Base-by-base conservation (phyloP, 1,140 invertebrate species). In the Linepithema humile region DNA sequence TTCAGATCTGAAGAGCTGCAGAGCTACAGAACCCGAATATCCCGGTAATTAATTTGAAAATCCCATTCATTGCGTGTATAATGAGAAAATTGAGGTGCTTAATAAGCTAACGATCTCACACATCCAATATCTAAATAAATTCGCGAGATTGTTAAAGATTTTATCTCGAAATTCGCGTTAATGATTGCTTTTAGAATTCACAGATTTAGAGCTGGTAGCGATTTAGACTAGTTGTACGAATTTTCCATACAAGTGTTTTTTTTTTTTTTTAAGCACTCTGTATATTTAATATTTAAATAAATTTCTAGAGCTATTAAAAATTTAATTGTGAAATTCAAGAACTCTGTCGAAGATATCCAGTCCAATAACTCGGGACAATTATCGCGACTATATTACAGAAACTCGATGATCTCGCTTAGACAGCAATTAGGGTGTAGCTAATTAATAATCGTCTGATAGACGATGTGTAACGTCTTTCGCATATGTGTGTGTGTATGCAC, bases 391-490 rank as follows among this genome's bases (percentile, higher is more conserved):
- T 45, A 23, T 26, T 3, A 50, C 20, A 32, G 17, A 23, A 48
- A 43, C 26, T 35, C 15, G 20, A 23, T 64, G 12, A 53, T 85
- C 70, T 72, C 38, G 62, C 40, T 64, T 38, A 35, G 43, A 26
- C 26, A 32, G 59, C 60, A 65, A 77, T 53, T 53, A 65, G 32
- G 2, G 12, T 62, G 38, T 10, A 65, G 59, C 60, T 89, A 89
- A 89, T 89, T 88, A 88, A 83, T 74, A 85, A 89, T 85, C 73
- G 50, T 77, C 59, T 43, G 55, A 72, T n/a, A 29, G 9, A 3
- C 3, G 26, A 45, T 12, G 48, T 32, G 67, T 57, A 70, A 80
- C 35, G 29, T 86, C 80, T 35, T 82, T 62, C n/a, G n/a, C n/a
- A n/a, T n/a, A n/a, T n/a, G n/a, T n/a, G n/a, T n/a, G n/a, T n/a